These are phyloP conservation scores for Gnathonemus echidnorhynchus DNA, from an alignment of 2,113 vertebrate genomes.

Conservation along the genomic window DNA sequence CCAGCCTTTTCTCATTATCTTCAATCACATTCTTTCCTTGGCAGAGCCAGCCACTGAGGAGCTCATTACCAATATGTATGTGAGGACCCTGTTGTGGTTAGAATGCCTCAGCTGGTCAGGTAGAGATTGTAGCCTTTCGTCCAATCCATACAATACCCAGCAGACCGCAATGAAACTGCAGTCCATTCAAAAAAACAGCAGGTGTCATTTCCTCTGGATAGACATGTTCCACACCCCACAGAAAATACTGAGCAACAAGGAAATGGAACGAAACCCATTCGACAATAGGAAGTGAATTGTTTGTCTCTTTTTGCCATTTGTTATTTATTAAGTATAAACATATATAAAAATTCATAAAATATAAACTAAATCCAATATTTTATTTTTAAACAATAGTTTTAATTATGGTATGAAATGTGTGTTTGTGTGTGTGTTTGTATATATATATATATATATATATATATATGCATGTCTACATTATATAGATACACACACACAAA, in stretches of 20 bases:
- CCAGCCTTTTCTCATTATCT: slow-evolving; percentile 77
- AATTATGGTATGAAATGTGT: not conserved
- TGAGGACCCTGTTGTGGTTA: slow-evolving; percentile 66
- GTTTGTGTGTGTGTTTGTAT: not conserved
- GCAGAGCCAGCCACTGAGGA: slow-evolving; percentile 68
- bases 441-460: too few relatives aligned
- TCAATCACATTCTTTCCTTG: slow-evolving; percentile 67
- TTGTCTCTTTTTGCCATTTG: slow-evolving; percentile 68
- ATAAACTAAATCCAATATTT: slow-evolving; percentile 63
- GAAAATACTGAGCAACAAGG: slow-evolving; percentile 68
- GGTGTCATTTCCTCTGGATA: slow-evolving; percentile 70
- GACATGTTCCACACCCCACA: slow-evolving; percentile 60
- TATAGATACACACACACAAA: not conserved
- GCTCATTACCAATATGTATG: slow-evolving; percentile 80
- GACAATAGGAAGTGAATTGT: slow-evolving; percentile 75
- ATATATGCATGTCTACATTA: not conserved
- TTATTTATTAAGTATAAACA: slow-evolving; percentile 71
- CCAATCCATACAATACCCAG: slow-evolving; percentile 62
- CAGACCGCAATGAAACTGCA: slow-evolving; percentile 68
- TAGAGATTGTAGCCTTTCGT: slow-evolving; percentile 71
- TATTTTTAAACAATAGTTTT: not conserved
- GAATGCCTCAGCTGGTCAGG: slow-evolving; percentile 80
- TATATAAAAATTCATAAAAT: slow-evolving; percentile 55
- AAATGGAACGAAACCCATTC: slow-evolving; percentile 71
- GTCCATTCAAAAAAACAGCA: slow-evolving; percentile 75